These are phyloP conservation scores for Acropora tenuis DNA, from an alignment of 64 coral and sea anemone species.

Conservation along the genomic window DNA sequence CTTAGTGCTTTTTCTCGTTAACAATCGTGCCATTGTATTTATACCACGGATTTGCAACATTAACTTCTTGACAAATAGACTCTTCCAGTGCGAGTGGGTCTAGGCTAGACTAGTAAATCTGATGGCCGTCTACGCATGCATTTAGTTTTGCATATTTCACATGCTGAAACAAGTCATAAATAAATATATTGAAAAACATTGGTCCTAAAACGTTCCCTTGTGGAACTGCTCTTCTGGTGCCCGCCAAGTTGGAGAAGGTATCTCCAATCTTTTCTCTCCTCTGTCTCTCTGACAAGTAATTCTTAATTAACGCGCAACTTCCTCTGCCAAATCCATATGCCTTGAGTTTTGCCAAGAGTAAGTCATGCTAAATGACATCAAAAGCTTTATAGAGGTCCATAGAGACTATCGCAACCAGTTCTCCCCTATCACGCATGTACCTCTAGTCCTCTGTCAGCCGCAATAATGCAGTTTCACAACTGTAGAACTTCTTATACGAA, in stretches of 20 bases:
- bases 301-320: not conserved
- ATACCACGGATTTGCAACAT: constrained; percentile 11
- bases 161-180: no score
- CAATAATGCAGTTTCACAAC: no score
- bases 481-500: no score
- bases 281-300: not conserved
- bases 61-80: not conserved
- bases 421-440: not conserved
- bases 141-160: no score
- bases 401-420: not conserved
- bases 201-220: not conserved
- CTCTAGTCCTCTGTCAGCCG: not conserved
- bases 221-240: not conserved
- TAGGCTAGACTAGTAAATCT: not conserved
- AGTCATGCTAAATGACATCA: not conserved
- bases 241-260: constrained; percentile 19
- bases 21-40: constrained; percentile 26
- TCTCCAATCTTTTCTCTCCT: constrained; percentile 19
- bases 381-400: not conserved
- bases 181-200: constrained; percentile 5
- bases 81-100: constrained; percentile 25
- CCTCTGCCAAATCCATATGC: not conserved
- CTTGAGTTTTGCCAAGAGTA: not conserved
- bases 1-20: constrained; percentile 28
- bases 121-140: no score